These are phyloP conservation scores for Meghimatium bilineatum DNA, from an alignment of 2,888 invertebrate species.

Conservation along the genomic window DNA sequence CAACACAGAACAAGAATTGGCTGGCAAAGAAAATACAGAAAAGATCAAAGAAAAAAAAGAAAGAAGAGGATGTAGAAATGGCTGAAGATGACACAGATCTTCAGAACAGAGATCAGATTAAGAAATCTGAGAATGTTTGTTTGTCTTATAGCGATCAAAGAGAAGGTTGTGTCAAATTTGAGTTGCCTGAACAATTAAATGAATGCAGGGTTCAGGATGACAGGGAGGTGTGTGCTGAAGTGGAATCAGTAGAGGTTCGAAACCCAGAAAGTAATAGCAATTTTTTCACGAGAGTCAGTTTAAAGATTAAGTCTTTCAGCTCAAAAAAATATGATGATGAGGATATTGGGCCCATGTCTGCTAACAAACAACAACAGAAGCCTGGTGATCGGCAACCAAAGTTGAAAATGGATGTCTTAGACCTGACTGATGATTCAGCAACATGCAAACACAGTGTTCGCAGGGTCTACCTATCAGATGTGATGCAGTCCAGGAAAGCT, in stretches of 20 bases:
- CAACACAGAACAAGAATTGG: slow-evolving; percentile 20
- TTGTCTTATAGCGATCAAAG: background rate
- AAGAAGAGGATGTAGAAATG: background rate
- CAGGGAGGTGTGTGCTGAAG: background rate
- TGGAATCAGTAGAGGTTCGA: background rate
- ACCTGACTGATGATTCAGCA: slow-evolving; percentile 63
- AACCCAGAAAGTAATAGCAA: slow-evolving; percentile 47
- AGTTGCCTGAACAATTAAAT: background rate
- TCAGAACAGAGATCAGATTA: background rate
- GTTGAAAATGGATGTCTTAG: slow-evolving; percentile 63
- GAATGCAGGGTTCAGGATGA: background rate
- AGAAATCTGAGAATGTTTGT: slow-evolving; percentile 5
- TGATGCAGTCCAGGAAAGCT: slow-evolving; percentile 49
- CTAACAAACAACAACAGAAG: slow-evolving; percentile 37
- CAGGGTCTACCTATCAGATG: slow-evolving; percentile 59
- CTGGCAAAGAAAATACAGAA: slow-evolving; percentile 30
- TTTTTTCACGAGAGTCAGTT: slow-evolving; percentile 65
- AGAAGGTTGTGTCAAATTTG: background rate
- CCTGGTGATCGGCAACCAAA: slow-evolving; percentile 42
- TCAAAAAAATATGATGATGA: slow-evolving; percentile 37
- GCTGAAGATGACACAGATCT: slow-evolving; percentile 4
- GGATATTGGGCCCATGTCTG: slow-evolving; percentile 26
- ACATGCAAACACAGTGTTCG: slow-evolving; percentile 57
- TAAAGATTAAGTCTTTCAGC: slow-evolving; percentile 59
- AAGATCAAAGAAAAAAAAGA: slow-evolving; percentile 35